Percentiles rank a stretch among this genome's conserved stretches.
phyloP scores from a whole-genome alignment of 2,888 invertebrate genomes.

The Mythimna vitellina region DNA sequence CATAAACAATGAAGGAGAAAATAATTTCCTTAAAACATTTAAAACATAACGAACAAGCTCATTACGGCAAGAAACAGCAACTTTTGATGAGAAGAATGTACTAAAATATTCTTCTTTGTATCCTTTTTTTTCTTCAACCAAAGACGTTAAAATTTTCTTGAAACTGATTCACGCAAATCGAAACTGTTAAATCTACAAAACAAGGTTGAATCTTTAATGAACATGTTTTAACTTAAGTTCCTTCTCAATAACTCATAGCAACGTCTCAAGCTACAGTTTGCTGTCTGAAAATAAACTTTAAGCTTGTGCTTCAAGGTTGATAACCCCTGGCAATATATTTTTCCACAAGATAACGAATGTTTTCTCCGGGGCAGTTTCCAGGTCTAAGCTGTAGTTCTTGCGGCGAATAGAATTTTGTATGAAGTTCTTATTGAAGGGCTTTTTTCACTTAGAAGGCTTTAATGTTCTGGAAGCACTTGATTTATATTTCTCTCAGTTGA shows the following conservation, averaged over 20 bases:
- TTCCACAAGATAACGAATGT: conserved; percentile 35
- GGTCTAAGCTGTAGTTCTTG: conserved; percentile 52
- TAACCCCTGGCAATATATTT: not conserved
- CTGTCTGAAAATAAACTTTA: conserved; percentile 1
- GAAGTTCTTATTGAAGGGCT: conserved; percentile 45
- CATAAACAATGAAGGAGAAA: conserved; percentile 14
- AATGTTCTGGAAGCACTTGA: conserved; percentile 39
- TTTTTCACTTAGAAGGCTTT: conserved; percentile 60
- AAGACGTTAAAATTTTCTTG: conserved; percentile 16
- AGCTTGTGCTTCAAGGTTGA: not conserved
- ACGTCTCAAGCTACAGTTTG: conserved; percentile 18
- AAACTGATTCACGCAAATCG: not conserved
- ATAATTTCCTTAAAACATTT: conserved; percentile 31
- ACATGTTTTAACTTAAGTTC: conserved; percentile 10
- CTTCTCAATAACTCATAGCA: conserved; percentile 40
- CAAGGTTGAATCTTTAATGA: conserved; percentile 15
- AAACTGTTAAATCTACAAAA: rapidly evolving
- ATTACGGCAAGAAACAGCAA: conserved; percentile 29
- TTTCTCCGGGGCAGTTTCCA: conserved; percentile 36
- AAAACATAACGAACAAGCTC: conserved; percentile 25
- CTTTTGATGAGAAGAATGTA: conserved; percentile 41
- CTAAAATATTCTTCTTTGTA: conserved; percentile 43
- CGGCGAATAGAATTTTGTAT: conserved; percentile 62
- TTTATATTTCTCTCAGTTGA: conserved; percentile 24
- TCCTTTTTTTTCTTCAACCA: conserved; percentile 33